Evolutionary conservation across 2,888 invertebrate species (phyloP), one percentile per base, ranked within the genome.

Genomic region (Philopedon plagiatum): DNA sequence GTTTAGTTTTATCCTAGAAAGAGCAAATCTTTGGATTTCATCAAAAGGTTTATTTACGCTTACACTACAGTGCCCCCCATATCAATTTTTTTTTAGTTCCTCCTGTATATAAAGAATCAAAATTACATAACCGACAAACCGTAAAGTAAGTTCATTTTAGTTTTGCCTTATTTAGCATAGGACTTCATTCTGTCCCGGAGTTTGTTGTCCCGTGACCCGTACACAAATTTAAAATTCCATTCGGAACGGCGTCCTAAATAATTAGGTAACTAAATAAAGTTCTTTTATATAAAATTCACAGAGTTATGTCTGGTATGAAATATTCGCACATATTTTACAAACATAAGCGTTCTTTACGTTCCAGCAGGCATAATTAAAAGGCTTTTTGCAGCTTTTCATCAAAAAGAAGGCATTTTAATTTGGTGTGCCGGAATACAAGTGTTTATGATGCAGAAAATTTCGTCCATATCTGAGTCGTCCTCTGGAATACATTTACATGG

Each of bases 401-500:
- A 75, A 63, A 74, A 72, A 66, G 67, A 71, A 72, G 75, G 71
- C 67, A 72, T 73, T 77, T 76, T 77, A 77, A 77, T 77, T 76
- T 71, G 72, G 69, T 71, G 41, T 15, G 32, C 18, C 60, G 58
- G 67, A 29, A 62, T 69, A 71, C 49, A 66, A 67, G 67, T 77
- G 77, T 77, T 77, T 75, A 77, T 76, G 75, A 71, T 67, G 72
- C 66, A 76, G 75, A 77, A 74, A 76, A 75, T 71, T 76, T 63
- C 65, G 60, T 61, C 62, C 73, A 64, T 46, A 32, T 32, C 13
- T 15, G 8, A 58, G 41, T 37, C 39, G 1, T 15, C 15, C 7
- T 26, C 26, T 7, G 2, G 32, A 9, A 9, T 15, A n/a, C n/a
- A n/a, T n/a, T n/a, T n/a, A n/a, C n/a, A n/a, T n/a, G n/a, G n/a